Conservation (phyloP, 2,797 vertebrate species). For the Mico argentatus region DNA sequence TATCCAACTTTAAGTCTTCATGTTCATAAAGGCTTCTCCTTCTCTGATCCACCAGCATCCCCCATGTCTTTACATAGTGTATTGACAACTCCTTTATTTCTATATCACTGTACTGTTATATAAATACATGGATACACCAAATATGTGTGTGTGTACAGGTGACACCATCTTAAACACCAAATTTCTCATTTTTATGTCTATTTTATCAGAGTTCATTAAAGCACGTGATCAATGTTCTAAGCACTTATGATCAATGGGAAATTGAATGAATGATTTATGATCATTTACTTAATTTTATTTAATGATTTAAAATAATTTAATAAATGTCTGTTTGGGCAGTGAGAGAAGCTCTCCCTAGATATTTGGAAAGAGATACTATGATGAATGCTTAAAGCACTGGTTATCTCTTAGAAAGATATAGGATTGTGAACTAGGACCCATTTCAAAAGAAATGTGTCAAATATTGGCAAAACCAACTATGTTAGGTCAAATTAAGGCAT, state of each 20-base stretch:
- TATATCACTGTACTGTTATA: background rate
- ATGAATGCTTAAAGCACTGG: background rate
- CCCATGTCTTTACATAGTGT: background rate
- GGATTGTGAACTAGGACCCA: background rate
- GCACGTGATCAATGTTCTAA: background rate
- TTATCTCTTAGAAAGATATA: background rate
- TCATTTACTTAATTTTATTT: background rate
- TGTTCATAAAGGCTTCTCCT: background rate
- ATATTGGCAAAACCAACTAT: background rate
- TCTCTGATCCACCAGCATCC: background rate
- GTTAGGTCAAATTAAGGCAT: background rate
- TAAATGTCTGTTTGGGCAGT: background rate
- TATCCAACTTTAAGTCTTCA: background rate
- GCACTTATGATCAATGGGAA: background rate
- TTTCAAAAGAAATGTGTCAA: background rate
- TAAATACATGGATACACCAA: background rate
- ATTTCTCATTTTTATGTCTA: background rate
- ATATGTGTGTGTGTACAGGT: background rate
- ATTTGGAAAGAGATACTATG: background rate
- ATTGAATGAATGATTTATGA: background rate
- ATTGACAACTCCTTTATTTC: background rate
- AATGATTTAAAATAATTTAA: background rate
- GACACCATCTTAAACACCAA: background rate
- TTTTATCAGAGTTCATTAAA: background rate
- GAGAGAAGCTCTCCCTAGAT: background rate